Evolutionary conservation across 1,140 invertebrate genomes (phyloP).

Genomic region (Tigriopus japonicus): DNA sequence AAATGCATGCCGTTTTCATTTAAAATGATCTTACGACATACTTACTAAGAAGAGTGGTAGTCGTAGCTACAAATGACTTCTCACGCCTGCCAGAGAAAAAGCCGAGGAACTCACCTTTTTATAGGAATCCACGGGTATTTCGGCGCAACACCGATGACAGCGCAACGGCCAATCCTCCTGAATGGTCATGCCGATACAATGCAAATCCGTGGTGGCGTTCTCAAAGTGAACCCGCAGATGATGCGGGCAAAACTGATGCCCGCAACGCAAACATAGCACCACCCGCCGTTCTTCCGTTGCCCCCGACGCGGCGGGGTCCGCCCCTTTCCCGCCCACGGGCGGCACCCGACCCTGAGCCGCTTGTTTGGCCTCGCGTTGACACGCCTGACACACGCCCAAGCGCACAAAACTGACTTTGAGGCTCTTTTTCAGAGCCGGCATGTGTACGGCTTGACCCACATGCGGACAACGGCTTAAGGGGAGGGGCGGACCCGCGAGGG

Average conservation of each 20-base stretch:
- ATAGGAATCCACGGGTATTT: background rate
- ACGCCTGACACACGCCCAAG: background rate
- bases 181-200: background rate
- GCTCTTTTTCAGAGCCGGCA: background rate
- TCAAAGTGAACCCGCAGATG: background rate
- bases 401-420: background rate
- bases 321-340: background rate
- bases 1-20: too few relatives aligned
- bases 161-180: background rate
- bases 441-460: background rate
- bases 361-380: background rate
- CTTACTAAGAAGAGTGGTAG: too few relatives aligned
- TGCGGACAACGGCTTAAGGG: background rate
- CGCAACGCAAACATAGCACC: background rate
- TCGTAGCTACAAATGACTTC: too few relatives aligned
- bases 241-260: background rate
- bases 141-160: background rate
- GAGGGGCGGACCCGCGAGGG: too few relatives aligned
- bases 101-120: background rate
- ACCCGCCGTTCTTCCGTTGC: background rate
- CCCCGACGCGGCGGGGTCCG: background rate
- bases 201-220: background rate
- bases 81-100: too few relatives aligned
- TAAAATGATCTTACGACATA: too few relatives aligned
- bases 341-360: background rate